Conservation (phyloP, 2,797 vertebrate species). For the Liparis tanakae region DNA sequence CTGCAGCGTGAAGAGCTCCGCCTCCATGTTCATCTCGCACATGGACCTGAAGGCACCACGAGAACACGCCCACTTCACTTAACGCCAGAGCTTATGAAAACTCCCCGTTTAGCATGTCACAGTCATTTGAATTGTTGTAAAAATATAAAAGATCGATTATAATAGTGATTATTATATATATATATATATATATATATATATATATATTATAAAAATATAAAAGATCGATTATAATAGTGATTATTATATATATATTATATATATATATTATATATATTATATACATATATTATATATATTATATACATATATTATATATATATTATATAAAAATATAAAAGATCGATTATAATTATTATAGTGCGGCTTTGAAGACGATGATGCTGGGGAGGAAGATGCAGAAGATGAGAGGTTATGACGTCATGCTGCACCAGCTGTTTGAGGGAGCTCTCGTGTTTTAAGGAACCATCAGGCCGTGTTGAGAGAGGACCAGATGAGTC, state of each 20-base stretch:
- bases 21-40: slow-evolving; percentile 93
- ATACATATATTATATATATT: too few species aligned
- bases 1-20: slow-evolving; percentile 94
- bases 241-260: too few species aligned
- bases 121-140: background rate
- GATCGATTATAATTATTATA: background rate
- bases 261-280: too few species aligned
- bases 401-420: slow-evolving; percentile 31
- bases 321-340: background rate
- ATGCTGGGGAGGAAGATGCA: background rate
- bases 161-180: too few species aligned
- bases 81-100: background rate
- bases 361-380: background rate
- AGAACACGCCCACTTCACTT: background rate
- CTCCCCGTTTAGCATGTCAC: background rate
- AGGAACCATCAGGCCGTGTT: background rate
- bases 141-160: background rate
- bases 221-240: too few species aligned
- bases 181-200: too few species aligned
- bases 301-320: too few species aligned
- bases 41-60: slow-evolving; percentile 83
- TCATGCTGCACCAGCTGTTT: slow-evolving; percentile 24
- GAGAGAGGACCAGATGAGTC: too few species aligned
- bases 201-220: too few species aligned
- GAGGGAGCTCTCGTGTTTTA: slow-evolving; percentile 15